Evolutionary conservation across 1,140 invertebrate species (phyloP), one percentile per base, ranked within the genome.

Genomic region (Drosophila pruinosa): DNA sequence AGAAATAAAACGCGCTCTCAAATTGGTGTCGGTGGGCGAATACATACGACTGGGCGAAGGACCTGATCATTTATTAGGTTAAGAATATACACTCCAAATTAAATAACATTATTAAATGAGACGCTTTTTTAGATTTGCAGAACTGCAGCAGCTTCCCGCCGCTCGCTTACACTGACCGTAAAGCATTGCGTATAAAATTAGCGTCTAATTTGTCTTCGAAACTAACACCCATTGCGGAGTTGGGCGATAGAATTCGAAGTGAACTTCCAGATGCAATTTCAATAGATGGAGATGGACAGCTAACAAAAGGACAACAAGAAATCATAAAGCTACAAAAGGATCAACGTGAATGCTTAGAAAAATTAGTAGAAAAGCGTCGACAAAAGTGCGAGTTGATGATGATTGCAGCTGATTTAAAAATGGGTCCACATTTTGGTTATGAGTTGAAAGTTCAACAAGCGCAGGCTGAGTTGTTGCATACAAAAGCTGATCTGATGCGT

Each of bases 401-500:
- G 14, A 52, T 70, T 3, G 67, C 61, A 1, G 75, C 73, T 0
- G 85, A 90, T 1, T 17, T 89, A 1, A 91, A 90, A 59, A 70
- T 82, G 71, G 89, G 89, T 0, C 71, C 89, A 4, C 72, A 85
- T 22, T 17, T 89, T 26, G 56, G 26, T 3, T 41, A 85, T 15
- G 77, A 91, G 36, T 50, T 91, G 48, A 67, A 71, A 7, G 43
- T 89, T 17, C 57, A 76, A 5, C 82, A 59, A 10, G 28, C 57
- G 14, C 43, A 59, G 19, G 43, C 31, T 0, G 28, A 59, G 17
- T 6, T 48, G 12, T 38, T 48, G 57, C 43, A 86, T 41, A 72
- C 74, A 7, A 91, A 91, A 22, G 62, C 77, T 1, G 86, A 81
- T 8, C 28, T 90, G 17, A 45, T 91, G 41, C 76, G 77, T 4